A percentile compares a stretch with the other conserved stretches of the same genome.
Evolutionary conservation across 2,797 vertebrate species (phyloP).

Genomic region (Dipus sagitta): DNA sequence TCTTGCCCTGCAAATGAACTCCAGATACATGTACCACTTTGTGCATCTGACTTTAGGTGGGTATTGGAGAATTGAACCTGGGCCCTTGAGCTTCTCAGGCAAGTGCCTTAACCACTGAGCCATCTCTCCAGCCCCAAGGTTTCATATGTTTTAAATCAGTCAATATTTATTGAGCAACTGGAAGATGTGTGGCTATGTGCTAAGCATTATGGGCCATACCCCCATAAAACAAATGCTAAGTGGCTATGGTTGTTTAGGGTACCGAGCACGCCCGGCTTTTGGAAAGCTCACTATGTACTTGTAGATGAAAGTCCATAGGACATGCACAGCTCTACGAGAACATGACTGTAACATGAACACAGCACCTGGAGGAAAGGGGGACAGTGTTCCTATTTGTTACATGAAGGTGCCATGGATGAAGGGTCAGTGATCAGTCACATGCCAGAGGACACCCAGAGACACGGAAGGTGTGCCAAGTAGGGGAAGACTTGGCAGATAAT

Average conservation of each 20-base stretch:
- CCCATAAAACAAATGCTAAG: background rate
- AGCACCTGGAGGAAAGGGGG: background rate
- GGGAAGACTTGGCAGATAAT: background rate
- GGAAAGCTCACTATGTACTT: background rate
- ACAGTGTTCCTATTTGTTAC: background rate
- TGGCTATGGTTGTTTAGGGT: background rate
- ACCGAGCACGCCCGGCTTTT: background rate
- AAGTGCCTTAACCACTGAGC: too few relatives aligned
- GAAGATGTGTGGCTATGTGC: too few relatives aligned
- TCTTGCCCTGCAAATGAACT: too few relatives aligned
- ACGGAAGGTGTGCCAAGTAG: background rate
- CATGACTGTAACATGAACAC: background rate
- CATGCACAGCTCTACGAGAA: rapidly evolving
- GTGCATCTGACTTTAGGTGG: too few relatives aligned
- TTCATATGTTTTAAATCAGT: too few relatives aligned
- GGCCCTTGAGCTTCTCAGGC: too few relatives aligned
- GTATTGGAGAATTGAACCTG: too few relatives aligned
- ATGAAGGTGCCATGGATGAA: background rate
- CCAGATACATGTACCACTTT: too few relatives aligned
- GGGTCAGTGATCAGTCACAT: too few relatives aligned
- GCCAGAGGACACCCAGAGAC: background rate
- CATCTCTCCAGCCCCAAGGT: too few relatives aligned
- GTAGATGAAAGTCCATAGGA: background rate
- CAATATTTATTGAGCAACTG: background rate
- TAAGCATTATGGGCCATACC: background rate